Base-by-base conservation (phyloP, 2,888 invertebrate genomes). In the Amaurobius ferox region DNA sequence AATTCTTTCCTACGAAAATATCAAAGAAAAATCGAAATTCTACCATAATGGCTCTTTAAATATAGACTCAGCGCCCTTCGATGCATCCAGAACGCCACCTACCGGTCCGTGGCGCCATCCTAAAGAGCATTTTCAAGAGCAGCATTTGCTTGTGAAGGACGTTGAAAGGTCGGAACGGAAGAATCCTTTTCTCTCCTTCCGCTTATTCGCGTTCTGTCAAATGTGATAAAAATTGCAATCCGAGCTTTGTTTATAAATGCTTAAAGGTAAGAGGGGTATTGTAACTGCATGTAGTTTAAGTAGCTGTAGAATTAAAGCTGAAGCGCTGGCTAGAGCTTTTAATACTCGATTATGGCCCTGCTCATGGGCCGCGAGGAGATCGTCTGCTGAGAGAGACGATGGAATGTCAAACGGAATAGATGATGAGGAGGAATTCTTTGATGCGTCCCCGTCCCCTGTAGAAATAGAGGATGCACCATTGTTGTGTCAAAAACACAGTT, bases 251-350 rank as follows among this genome's bases (percentile, higher is more conserved):
- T 2, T 23, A 23, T 55, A 55, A 55, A 83, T 83, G 81, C 44
- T 83, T 44, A 83, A 76, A 19, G 29, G 72, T n/a, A 72, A 78
- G 13, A 7, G 55, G 13, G 7, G 28, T 16, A 19, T 19, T 16
- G 35, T 35, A 1, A 23, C 64, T 28, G 70, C 77, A 13, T 71
- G 79, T 62, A 67, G 71, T 28, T 64, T 79, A 40, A 77, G 71
- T 94, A 95, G 95, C 91, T 96, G 95, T 91, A 94, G 95, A 86
- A 95, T 94, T 79, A 94, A 95, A 79, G 95, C 96, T 80, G 96
- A 95, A 91, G 95, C 95, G 81, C 96, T 96, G 91, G 96, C 96
- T 88, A 93, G 95, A 86, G 94, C 94, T 90, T 92, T 96, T 88
- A 95, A 95, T 90, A 94, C 94, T 79, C 94, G 95, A 88, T 92